Conservation (phyloP, 64 coral and sea anemone genomes). For the Montipora sp. region DNA sequence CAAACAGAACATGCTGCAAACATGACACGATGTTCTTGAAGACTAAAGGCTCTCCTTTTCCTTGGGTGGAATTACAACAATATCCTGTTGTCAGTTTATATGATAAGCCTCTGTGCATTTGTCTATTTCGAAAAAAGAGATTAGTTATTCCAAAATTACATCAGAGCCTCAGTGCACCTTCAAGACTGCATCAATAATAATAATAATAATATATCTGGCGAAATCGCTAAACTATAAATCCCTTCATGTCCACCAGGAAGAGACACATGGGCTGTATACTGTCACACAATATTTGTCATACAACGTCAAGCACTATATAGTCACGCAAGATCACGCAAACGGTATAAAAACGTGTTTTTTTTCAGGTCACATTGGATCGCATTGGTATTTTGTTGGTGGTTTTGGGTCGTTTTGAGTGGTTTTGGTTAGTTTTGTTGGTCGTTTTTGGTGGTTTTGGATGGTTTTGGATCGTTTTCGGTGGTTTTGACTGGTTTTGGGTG, state of each 20-base stretch:
- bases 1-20: too few species aligned
- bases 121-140: too few species aligned
- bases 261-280: neutral
- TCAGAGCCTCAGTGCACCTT: neutral
- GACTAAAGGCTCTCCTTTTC: too few species aligned
- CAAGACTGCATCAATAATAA: neutral
- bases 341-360: neutral
- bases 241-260: neutral
- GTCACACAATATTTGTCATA: neutral
- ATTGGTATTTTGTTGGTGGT: neutral
- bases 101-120: too few species aligned
- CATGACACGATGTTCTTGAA: too few species aligned
- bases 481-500: neutral
- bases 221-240: neutral
- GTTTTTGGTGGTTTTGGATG: neutral
- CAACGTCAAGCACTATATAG: neutral
- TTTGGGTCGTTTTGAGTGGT: too few species aligned
- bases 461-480: neutral
- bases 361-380: neutral
- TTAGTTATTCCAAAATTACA: too few species aligned
- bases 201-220: neutral
- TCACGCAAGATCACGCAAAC: neutral
- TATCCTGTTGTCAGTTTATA: too few species aligned
- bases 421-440: neutral
- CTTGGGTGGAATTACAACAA: too few species aligned